These are phyloP conservation scores for Catharus ustulatus DNA, from an alignment of 2,797 vertebrate species.

Conservation along the genomic window DNA sequence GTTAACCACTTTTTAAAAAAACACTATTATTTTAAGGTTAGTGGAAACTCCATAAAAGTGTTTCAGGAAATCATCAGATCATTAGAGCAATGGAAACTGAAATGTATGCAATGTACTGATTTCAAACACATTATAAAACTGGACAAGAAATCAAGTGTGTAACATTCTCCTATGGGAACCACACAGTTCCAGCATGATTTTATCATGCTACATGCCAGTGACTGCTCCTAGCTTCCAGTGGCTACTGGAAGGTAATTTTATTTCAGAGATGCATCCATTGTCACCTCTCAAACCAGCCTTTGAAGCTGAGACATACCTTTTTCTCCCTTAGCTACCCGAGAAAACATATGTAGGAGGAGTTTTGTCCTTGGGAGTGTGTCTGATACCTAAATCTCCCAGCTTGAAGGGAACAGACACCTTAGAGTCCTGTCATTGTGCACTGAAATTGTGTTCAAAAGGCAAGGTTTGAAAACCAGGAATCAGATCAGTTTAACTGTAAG, in stretches of 20 bases:
- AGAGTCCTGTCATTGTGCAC: background rate
- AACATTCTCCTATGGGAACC: background rate
- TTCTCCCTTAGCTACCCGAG: background rate
- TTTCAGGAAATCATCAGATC: slow-evolving; percentile 7
- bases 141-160: background rate
- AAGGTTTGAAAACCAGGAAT: background rate
- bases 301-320: background rate
- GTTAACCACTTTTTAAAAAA: background rate
- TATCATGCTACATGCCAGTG: background rate
- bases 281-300: background rate
- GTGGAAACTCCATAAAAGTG: slow-evolving; percentile 15
- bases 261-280: background rate
- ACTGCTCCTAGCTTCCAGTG: background rate
- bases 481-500: background rate
- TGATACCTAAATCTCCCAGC: background rate
- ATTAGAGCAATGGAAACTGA: slow-evolving; percentile 38
- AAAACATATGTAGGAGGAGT: background rate
- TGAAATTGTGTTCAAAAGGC: background rate
- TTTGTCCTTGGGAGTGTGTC: background rate
- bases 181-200: background rate
- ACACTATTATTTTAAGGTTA: slow-evolving; percentile 11
- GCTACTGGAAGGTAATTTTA: background rate
- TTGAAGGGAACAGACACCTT: background rate
- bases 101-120: background rate
- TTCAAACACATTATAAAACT: background rate